Evolutionary conservation across 2,888 invertebrate genomes (phyloP), one percentile per base, ranked within the genome.

Genomic region (Sicus ferrugineus): DNA sequence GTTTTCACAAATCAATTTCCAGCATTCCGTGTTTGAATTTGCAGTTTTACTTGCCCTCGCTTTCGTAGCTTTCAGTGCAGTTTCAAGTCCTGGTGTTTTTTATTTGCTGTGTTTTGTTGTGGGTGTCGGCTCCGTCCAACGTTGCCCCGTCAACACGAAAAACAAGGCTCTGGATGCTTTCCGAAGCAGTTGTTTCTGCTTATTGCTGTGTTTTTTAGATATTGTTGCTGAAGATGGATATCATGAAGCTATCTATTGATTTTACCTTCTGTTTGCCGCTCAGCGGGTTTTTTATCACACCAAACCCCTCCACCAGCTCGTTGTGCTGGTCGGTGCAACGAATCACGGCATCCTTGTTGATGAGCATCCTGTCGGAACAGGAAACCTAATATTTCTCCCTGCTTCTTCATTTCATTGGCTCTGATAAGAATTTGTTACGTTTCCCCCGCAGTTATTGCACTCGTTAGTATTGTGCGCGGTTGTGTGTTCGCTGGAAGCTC

Each of bases 281-380:
- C 30, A 19, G 28, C 3, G 19, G 21, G n/a, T 59, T 31, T 34
- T 58, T 61, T 42, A 61, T 28, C 9, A 66, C 19, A 28, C 28
- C n/a, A 28, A n/a, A n/a, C n/a, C n/a, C n/a, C 16, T 54, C 16
- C 54, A 3, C 9, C 28, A 26, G 6, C 23, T 3, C 52, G n/a
- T 7, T 48, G 14, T 9, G 19, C 23, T 42, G 3, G 19, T n/a
- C 26, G 14, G 26, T 28, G 56, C 28, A 23, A 34, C 50, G 52
- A 64, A 23, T 66, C 42, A 19, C 67, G 48, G 42, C 30, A 16
- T 58, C n/a, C 48, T 59, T 59, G 67, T 46, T 59, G 58, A 58
- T 59, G 48, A 58, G 48, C 67, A 59, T 67, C 59, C 48, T 48
- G 58, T 48, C 31, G 58, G 14, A 6, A 23, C 30, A 59, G 46